Evolutionary conservation across 2,113 vertebrate species (phyloP).

Genomic region (Thunnus maccoyii): DNA sequence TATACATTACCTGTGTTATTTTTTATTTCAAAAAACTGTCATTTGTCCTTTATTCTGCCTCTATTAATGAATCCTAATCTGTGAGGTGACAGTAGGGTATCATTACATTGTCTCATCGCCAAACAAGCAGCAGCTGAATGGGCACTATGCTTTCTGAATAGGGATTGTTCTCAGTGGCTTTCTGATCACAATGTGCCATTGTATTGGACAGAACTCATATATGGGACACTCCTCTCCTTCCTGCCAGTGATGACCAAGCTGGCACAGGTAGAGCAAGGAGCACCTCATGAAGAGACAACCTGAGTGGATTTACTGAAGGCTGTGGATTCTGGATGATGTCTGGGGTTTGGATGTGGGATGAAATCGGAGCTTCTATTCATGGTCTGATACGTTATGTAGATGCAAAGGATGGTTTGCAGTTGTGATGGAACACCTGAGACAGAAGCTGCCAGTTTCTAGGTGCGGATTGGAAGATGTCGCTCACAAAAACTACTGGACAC

Average conservation of each 20-base stretch:
- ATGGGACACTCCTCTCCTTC: constrained; percentile 77
- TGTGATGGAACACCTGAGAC: background rate
- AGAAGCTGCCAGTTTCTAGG: background rate
- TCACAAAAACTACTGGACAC: too few species aligned
- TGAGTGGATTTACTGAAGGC: background rate
- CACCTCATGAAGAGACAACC: background rate
- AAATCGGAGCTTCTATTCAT: background rate
- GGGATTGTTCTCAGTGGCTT: constrained; percentile 80
- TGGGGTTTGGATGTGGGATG: background rate
- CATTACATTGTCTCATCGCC: constrained; percentile 74
- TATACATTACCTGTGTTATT: background rate
- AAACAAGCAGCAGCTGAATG: constrained; percentile 79
- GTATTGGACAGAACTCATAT: constrained; percentile 84
- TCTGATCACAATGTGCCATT: constrained; percentile 85
- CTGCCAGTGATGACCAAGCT: constrained; percentile 35
- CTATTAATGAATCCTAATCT: constrained; percentile 62
- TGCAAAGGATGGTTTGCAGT: background rate
- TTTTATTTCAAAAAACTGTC: background rate
- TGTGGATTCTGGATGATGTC: constrained; percentile 13
- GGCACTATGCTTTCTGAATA: constrained; percentile 78
- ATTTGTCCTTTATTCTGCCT: constrained; percentile 4
- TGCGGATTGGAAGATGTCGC: background rate
- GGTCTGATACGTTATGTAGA: background rate
- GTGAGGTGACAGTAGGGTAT: constrained; percentile 59
- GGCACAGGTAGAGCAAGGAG: constrained; percentile 55